Conservation (phyloP, 2,888 invertebrate genomes). For the Philonicus albiceps region DNA sequence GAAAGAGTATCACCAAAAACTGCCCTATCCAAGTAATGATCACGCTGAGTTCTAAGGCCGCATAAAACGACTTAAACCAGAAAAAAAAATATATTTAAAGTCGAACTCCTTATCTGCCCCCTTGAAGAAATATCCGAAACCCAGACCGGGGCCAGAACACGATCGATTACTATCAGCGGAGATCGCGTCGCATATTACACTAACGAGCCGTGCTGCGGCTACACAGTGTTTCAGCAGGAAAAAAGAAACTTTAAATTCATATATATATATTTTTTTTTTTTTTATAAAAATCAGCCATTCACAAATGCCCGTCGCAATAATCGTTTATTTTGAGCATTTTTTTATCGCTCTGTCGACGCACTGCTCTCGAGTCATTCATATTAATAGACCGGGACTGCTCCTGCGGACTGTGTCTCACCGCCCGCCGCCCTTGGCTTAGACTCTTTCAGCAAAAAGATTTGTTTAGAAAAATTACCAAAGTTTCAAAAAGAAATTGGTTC, state of each 20-base stretch:
- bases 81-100: background rate
- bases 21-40: background rate
- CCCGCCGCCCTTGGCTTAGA: background rate
- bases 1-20: background rate
- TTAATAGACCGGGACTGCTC: background rate
- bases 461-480: background rate
- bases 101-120: background rate
- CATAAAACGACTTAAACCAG: background rate
- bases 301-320: background rate
- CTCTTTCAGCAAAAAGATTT: background rate
- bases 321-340: background rate
- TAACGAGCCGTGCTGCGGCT: background rate
- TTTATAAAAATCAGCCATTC: background rate
- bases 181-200: background rate
- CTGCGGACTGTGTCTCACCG: background rate
- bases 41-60: background rate
- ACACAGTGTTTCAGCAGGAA: background rate
- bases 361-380: background rate
- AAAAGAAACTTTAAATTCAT: background rate
- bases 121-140: background rate
- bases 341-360: background rate
- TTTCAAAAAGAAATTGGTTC: background rate
- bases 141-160: background rate
- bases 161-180: background rate
- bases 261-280: too few relatives aligned